phyloP scores from a whole-genome alignment of 2,888 invertebrate genomes.

The Frankliniella intonsa region DNA sequence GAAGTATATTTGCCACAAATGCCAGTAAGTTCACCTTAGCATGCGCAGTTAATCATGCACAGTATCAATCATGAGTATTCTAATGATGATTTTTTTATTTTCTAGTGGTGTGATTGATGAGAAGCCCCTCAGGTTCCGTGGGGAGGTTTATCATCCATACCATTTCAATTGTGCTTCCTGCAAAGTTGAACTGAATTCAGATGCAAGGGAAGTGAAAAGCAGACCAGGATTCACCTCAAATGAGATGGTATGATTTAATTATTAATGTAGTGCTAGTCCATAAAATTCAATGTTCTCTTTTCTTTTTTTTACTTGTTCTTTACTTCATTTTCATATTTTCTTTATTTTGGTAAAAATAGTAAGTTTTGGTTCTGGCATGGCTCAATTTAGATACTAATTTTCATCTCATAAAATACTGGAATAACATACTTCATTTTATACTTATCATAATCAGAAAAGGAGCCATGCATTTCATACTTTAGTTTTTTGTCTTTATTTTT shows the following conservation, averaged over 20 bases:
- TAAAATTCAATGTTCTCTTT: constrained; percentile 5
- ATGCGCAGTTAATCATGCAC: constrained; percentile 19
- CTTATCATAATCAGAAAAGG: background rate
- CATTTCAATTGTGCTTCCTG: constrained; percentile 96
- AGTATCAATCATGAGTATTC: background rate
- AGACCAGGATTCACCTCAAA: constrained; percentile 84
- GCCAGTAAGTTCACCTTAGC: constrained; percentile 74
- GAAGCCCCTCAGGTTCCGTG: constrained; percentile 83
- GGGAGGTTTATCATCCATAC: constrained; percentile 98
- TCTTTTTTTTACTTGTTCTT: constrained; percentile 11
- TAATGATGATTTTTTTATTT: constrained; percentile 32
- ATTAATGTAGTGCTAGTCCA: background rate
- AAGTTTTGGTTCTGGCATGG: too few species aligned
- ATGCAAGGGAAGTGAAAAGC: constrained; percentile 92
- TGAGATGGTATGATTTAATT: constrained; percentile 60
- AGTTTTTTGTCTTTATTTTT: constrained; percentile 32
- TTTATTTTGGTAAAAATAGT: too few species aligned
- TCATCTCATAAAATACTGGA: too few species aligned
- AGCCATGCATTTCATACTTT: background rate
- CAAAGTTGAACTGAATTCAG: constrained; percentile 87
- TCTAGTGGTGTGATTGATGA: constrained; percentile 84
- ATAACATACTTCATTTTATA: background rate
- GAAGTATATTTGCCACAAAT: constrained; percentile 96
- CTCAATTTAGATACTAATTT: too few species aligned
- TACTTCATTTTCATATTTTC: too few species aligned